phyloP scores from a whole-genome alignment of 2,797 vertebrate species.

The Tympanoctomys barrerae region DNA sequence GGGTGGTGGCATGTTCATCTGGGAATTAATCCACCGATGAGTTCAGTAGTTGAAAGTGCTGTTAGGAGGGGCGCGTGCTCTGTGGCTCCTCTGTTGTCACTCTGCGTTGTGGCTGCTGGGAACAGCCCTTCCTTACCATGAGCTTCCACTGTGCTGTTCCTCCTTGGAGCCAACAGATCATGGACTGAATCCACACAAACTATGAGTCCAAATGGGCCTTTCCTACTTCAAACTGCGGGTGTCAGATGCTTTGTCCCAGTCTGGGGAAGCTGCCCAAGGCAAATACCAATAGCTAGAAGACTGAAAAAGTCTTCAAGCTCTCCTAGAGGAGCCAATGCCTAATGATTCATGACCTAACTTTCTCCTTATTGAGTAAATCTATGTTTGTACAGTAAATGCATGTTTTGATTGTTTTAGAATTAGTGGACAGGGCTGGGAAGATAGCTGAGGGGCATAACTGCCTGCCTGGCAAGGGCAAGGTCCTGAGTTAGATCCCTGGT shows the following conservation, averaged over 20 bases:
- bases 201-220: neutral
- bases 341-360: neutral
- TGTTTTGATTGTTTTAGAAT: constrained; percentile 41
- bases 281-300: constrained; percentile 43
- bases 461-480: too few relatives aligned
- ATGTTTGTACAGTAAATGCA: neutral
- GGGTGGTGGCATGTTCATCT: neutral
- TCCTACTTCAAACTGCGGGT: neutral
- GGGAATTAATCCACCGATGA: neutral
- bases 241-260: neutral
- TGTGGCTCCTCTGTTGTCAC: neutral
- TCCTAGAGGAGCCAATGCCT: neutral
- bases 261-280: neutral
- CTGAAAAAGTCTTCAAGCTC: neutral
- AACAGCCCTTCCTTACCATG: neutral
- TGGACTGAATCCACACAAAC: neutral
- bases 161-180: neutral
- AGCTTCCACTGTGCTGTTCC: neutral
- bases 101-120: neutral
- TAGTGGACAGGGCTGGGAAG: neutral
- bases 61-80: neutral
- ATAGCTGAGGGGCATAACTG: too few relatives aligned
- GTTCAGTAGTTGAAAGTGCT: neutral
- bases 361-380: neutral
- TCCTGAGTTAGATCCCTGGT: too few relatives aligned